Conservation (phyloP, 2,888 invertebrate species). For the Philereme transversata region DNA sequence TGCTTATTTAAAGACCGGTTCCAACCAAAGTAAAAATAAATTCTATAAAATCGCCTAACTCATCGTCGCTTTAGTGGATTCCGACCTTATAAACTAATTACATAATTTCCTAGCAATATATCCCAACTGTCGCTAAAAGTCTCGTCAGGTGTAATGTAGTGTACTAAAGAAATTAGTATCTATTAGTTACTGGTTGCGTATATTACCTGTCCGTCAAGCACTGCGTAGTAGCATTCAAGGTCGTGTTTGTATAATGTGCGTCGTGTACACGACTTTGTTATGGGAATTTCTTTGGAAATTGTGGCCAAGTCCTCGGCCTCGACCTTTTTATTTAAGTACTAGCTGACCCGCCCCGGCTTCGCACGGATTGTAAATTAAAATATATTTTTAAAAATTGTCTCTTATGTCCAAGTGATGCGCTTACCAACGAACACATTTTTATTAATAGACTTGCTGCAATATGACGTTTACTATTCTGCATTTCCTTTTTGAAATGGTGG, state of each 20-base stretch:
- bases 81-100: background rate
- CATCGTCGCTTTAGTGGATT: background rate
- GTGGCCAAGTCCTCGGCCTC: too few relatives aligned
- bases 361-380: too few relatives aligned
- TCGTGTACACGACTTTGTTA: background rate
- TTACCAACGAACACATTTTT: too few relatives aligned
- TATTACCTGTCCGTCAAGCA: slow-evolving; percentile 27
- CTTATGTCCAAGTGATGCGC: too few relatives aligned
- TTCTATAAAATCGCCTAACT: too few relatives aligned
- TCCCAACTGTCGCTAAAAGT: background rate
- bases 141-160: slow-evolving; percentile 17
- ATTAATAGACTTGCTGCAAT: too few relatives aligned
- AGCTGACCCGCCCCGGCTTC: too few relatives aligned
- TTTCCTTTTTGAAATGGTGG: too few relatives aligned
- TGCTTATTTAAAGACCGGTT: background rate
- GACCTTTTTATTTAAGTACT: too few relatives aligned
- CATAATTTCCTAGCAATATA: background rate
- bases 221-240: slow-evolving; percentile 48
- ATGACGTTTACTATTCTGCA: too few relatives aligned
- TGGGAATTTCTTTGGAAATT: too few relatives aligned
- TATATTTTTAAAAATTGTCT: too few relatives aligned
- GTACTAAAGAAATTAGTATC: slow-evolving; percentile 44
- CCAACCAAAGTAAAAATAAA: background rate
- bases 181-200: slow-evolving; percentile 37
- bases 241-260: slow-evolving; percentile 31